These are phyloP conservation scores for Callyntrura guangdongensis DNA, from an alignment of 2,888 invertebrate species.

Conservation along the genomic window DNA sequence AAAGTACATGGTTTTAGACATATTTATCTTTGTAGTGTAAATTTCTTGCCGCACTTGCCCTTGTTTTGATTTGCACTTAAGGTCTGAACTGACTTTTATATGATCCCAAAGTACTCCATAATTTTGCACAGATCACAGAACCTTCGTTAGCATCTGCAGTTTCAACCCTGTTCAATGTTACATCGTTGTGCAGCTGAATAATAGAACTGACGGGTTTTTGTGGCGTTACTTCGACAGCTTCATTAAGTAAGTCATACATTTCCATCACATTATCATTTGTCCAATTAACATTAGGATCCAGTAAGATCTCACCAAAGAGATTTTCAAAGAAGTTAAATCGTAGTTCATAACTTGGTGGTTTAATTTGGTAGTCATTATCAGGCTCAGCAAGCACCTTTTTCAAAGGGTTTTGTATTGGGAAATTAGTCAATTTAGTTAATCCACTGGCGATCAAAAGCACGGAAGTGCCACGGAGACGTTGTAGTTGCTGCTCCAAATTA, in stretches of 20 bases:
- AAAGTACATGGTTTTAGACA: no score
- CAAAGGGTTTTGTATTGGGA: background rate
- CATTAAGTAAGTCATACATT: background rate
- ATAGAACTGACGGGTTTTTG: no score
- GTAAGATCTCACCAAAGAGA: background rate
- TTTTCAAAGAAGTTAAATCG: background rate
- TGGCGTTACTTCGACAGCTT: background rate
- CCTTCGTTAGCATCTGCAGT: no score
- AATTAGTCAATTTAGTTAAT: background rate
- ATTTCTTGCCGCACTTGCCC: no score
- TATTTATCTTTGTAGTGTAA: no score
- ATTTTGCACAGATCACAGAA: no score
- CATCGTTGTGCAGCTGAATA: no score
- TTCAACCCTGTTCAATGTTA: no score
- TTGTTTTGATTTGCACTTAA: no score
- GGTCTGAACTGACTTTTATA: no score
- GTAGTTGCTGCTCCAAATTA: slow-evolving; percentile 4
- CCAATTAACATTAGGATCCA: background rate
- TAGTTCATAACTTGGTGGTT: background rate
- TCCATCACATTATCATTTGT: background rate
- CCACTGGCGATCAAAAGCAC: slow-evolving; percentile 58
- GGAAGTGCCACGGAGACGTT: slow-evolving; percentile 35
- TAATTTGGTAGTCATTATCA: background rate
- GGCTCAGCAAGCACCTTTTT: background rate
- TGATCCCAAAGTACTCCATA: no score